Evolutionary conservation across 23 tunicate species (phyloP).

Genomic region (Styela clava): DNA sequence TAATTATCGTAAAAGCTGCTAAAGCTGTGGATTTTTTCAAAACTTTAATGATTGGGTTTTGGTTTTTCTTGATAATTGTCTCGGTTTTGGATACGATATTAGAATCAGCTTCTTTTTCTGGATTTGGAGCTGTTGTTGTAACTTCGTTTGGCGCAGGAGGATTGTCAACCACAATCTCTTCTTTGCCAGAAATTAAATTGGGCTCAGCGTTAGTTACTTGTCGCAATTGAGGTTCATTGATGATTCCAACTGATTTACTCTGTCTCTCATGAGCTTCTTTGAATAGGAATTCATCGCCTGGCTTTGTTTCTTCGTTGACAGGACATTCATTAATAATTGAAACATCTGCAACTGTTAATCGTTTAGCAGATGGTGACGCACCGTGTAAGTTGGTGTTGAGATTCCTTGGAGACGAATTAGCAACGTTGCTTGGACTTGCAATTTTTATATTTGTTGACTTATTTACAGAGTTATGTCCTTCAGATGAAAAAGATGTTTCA

Average conservation of each 20-base stretch:
- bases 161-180: no score
- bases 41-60: neutral
- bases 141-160: no score
- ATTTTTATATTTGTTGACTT: no score
- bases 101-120: neutral
- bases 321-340: neutral
- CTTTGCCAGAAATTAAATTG: no score
- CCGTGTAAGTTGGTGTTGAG: neutral
- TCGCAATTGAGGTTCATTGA: no score
- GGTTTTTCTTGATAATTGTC: neutral
- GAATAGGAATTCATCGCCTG: neutral
- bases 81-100: neutral
- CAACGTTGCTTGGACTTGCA: neutral
- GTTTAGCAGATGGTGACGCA: neutral
- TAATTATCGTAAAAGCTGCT: neutral
- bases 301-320: neutral
- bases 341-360: neutral
- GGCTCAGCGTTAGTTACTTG: no score
- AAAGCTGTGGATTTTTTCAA: neutral
- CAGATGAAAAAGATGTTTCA: neutral
- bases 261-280: neutral
- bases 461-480: no score
- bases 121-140: neutral
- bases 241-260: neutral
- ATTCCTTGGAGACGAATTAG: neutral